phyloP scores from a whole-genome alignment of 2,797 vertebrate genomes.

The Novumbra hubbsi region DNA sequence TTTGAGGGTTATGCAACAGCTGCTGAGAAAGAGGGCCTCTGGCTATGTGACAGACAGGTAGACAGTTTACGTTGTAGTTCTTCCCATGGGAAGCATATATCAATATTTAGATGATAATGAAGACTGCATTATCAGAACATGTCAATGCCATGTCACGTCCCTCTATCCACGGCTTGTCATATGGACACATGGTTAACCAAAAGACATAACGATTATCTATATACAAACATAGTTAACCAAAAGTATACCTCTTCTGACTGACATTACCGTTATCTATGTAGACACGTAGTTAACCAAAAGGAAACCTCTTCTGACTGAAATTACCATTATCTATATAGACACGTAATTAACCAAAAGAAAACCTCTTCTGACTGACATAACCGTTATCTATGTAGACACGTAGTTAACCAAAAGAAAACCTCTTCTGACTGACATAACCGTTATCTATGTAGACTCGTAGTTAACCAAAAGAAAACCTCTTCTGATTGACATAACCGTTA shows the following conservation, averaged over 20 bases:
- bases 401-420: background rate
- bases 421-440: background rate
- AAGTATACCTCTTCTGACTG: background rate
- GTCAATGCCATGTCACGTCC: background rate
- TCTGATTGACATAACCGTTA: background rate
- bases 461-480: background rate
- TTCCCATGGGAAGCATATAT: background rate
- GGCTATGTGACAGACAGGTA: constrained; percentile 5
- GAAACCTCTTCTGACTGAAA: background rate
- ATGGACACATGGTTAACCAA: background rate
- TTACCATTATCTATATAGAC: background rate
- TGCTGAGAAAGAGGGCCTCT: constrained; percentile 31
- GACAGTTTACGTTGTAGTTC: background rate
- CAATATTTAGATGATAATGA: background rate
- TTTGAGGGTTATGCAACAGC: constrained; percentile 58
- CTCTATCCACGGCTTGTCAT: constrained; percentile 12
- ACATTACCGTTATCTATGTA: background rate
- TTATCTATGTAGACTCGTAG: no score
- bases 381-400: no score
- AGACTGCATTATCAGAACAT: background rate
- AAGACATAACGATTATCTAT: no score
- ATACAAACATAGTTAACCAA: background rate
- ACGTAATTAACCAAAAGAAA: background rate
- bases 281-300: background rate
- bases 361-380: background rate